Evolutionary conservation across 1,140 invertebrate genomes (phyloP), one percentile per base, ranked within the genome.

Genomic region (Sinonovacula constricta): DNA sequence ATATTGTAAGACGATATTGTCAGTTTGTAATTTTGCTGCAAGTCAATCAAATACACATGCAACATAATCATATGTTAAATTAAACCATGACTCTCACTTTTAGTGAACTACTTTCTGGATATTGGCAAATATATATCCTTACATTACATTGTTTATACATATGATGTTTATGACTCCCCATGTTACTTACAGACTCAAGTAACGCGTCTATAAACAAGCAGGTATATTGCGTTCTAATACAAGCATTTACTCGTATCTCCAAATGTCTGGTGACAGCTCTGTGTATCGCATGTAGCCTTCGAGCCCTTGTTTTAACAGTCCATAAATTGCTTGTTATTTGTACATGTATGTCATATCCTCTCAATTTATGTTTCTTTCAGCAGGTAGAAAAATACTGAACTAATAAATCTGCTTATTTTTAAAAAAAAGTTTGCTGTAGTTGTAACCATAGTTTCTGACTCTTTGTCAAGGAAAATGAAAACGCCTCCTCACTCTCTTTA

Each of bases 161-260:
- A n/a, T 53, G 12, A n/a, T 53, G 51, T 53, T n/a, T 53, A 7
- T 53, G 26, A 53, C 51, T 53, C 2, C 26, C 26, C 51, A 53
- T 24, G 26, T 53, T 18, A 53, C 26, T 53, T 53, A 53, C 51
- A 53, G 51, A 53, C 51, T n/a, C 51, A 53, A 53, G 26, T 53
- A n/a, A 53, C 51, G 26, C 51, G 51, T n/a, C 51, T 53, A 24
- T 53, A 53, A 24, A 53, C 51, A 24, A n/a, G 26, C 18, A 53
- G n/a, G n/a, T n/a, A n/a, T n/a, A n/a, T n/a, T n/a, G n/a, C n/a
- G n/a, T n/a, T n/a, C n/a, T n/a, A n/a, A n/a, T n/a, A n/a, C n/a
- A n/a, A n/a, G n/a, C n/a, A n/a, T n/a, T n/a, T n/a, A n/a, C n/a
- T n/a, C n/a, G n/a, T n/a, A n/a, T n/a, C n/a, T n/a, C n/a, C n/a